phyloP scores from a whole-genome alignment of 2,113 vertebrate species.

The Planiliza haematocheilus region DNA sequence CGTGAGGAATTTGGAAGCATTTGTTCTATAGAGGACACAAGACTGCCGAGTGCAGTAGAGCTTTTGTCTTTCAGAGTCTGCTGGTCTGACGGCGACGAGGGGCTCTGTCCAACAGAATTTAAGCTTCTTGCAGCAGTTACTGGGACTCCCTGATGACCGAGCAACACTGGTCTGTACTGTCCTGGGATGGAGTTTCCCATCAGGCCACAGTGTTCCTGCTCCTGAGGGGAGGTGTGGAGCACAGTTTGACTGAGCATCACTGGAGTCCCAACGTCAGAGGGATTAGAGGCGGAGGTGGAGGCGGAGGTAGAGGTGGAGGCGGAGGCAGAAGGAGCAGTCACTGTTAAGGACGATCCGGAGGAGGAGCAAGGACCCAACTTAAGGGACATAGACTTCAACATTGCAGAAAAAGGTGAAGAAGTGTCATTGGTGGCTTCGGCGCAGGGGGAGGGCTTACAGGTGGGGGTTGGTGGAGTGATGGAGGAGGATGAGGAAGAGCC shows the following conservation, averaged over 20 bases:
- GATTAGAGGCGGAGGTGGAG: too few relatives aligned
- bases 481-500: not conserved
- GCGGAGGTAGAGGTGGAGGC: not conserved
- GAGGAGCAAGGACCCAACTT: not conserved
- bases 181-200: too few relatives aligned
- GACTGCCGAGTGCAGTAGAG: not conserved
- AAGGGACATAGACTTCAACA: too few relatives aligned
- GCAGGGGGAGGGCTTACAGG: not conserved
- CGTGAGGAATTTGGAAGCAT: not conserved
- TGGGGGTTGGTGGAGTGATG: not conserved
- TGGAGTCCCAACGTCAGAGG: too few relatives aligned
- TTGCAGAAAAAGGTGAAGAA: not conserved
- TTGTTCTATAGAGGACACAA: not conserved
- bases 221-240: not conserved
- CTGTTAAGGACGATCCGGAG: not conserved
- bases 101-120: accelerated
- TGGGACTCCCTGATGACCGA: not conserved
- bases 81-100: accelerated
- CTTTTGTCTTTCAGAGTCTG: not conserved
- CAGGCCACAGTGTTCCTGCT: not conserved
- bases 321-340: too few relatives aligned
- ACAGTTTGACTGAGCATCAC: too few relatives aligned
- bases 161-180: not conserved
- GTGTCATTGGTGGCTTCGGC: not conserved
- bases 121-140: not conserved